phyloP scores from a whole-genome alignment of 2,888 invertebrate species.

The Eupithecia insigniata region DNA sequence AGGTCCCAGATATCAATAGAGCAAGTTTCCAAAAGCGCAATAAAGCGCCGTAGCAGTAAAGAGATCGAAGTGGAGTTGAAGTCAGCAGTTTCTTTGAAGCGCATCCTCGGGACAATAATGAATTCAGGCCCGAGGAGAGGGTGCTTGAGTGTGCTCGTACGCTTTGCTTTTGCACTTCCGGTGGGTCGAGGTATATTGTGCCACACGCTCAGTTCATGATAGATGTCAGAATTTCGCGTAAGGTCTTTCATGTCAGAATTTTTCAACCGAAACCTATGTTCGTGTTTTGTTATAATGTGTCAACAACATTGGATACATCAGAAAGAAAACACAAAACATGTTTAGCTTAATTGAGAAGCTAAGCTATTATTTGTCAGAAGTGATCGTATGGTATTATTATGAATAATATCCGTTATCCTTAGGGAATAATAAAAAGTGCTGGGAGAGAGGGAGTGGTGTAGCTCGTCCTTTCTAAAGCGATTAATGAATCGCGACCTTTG shows the following conservation, averaged over 20 bases:
- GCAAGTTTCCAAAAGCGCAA: constrained; percentile 67
- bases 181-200: constrained; percentile 35
- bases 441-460: background rate
- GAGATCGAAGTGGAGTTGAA: constrained; percentile 61
- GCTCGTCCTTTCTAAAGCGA: constrained; percentile 67
- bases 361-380: background rate
- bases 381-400: background rate
- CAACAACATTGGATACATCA: background rate
- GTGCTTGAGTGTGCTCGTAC: constrained; percentile 69
- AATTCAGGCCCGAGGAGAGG: constrained; percentile 68
- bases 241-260: no score
- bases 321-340: background rate
- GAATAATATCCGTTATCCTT: background rate
- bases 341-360: background rate
- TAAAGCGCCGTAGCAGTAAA: constrained; percentile 67
- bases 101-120: constrained; percentile 78
- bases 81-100: constrained; percentile 81
- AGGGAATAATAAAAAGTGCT: background rate
- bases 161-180: constrained; percentile 76
- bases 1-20: constrained; percentile 59
- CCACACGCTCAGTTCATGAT: background rate
- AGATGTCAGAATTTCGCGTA: background rate
- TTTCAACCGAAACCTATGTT: background rate
- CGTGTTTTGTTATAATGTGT: background rate
- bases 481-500: constrained; percentile 76